Percentiles rank a stretch among this genome's conserved stretches.
Conservation (phyloP, 2,797 vertebrate genomes). For the Neosalanx taihuensis region DNA sequence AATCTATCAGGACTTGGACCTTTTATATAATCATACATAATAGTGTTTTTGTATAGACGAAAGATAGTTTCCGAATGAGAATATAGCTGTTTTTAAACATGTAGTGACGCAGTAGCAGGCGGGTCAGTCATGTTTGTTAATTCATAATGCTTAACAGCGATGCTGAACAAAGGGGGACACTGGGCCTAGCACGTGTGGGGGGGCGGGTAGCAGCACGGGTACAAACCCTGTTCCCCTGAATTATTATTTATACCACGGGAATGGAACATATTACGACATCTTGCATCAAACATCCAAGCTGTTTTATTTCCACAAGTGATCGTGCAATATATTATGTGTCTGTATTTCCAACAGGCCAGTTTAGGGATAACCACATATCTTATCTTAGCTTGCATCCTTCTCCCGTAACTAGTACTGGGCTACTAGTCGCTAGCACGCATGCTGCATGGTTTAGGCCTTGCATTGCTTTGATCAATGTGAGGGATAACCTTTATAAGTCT, state of each 20-base stretch:
- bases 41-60: too few species aligned
- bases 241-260: too few species aligned
- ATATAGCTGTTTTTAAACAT: too few species aligned
- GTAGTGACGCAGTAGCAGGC: conserved; percentile 8
- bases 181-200: conserved; percentile 1
- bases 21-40: too few species aligned
- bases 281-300: background rate
- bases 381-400: background rate
- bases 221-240: background rate
- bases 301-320: background rate
- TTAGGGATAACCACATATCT: too few species aligned
- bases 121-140: background rate
- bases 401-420: background rate
- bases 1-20: too few species aligned
- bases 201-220: background rate
- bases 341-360: too few species aligned
- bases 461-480: too few species aligned
- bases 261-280: background rate
- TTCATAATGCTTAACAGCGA: background rate
- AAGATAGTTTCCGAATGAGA: too few species aligned
- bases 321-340: too few species aligned
- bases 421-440: background rate
- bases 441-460: too few species aligned
- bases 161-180: conserved; percentile 23
- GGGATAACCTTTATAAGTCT: too few species aligned